Percentiles rank a stretch among this genome's conserved stretches.
These are phyloP conservation scores for Sarcophilus harrisii DNA, from an alignment of 2,797 vertebrate species.

Conservation along the genomic window DNA sequence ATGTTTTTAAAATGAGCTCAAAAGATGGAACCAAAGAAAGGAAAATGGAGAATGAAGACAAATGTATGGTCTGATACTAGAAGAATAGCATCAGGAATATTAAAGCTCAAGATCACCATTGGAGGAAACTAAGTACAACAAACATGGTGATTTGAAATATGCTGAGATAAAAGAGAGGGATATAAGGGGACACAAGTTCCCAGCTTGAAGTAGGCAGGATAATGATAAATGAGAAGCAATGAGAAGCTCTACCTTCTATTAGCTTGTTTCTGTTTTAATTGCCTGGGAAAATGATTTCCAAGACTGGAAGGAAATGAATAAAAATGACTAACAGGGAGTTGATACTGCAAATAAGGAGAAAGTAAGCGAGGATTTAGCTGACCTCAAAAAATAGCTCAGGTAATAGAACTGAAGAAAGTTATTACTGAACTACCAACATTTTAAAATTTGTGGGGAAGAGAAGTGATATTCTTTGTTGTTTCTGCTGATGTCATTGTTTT, in stretches of 20 bases:
- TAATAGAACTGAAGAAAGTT: background rate
- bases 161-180: background rate
- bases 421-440: background rate
- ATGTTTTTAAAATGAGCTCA: background rate
- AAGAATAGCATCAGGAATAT: background rate
- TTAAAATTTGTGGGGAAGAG: background rate
- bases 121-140: background rate
- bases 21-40: background rate
- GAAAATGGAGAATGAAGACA: background rate
- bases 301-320: background rate
- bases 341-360: background rate
- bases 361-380: background rate
- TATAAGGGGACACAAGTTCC: background rate
- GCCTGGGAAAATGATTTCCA: background rate
- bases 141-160: background rate
- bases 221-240: background rate
- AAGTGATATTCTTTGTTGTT: background rate
- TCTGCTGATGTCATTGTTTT: background rate
- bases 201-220: background rate
- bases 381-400: background rate
- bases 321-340: background rate
- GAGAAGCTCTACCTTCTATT: background rate
- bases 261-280: background rate
- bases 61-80: background rate
- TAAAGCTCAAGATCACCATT: background rate